Percentiles rank a stretch among this genome's conserved stretches.
phyloP scores from a whole-genome alignment of 2,888 invertebrate genomes.

The Chesias legatella region DNA sequence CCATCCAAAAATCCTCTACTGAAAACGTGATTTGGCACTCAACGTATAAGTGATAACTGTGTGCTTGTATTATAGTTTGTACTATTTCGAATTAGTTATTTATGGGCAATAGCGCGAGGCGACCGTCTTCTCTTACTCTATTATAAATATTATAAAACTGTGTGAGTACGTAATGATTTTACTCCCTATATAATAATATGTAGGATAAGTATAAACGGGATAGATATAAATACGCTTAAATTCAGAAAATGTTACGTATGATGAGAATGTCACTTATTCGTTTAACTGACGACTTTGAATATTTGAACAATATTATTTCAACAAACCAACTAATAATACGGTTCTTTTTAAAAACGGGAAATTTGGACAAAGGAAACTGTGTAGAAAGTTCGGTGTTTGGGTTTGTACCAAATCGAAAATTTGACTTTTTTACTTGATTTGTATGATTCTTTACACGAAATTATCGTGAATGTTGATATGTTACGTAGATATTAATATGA shows the following conservation, averaged over 20 bases:
- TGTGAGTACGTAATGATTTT: constrained; percentile 24
- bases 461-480: constrained; percentile 31
- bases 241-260: constrained; percentile 23
- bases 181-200: constrained; percentile 25
- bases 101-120: constrained; percentile 63
- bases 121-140: constrained; percentile 21
- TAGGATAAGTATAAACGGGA: constrained; percentile 22
- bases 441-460: too few relatives aligned
- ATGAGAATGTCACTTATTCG: constrained; percentile 12
- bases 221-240: constrained; percentile 25
- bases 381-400: too few relatives aligned
- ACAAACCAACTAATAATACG: too few relatives aligned
- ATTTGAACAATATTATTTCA: too few relatives aligned
- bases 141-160: constrained; percentile 30
- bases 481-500: constrained; percentile 44
- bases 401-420: too few relatives aligned
- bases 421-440: neutral
- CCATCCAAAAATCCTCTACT: constrained; percentile 32
- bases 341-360: too few relatives aligned
- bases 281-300: neutral
- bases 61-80: constrained; percentile 40
- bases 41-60: constrained; percentile 37
- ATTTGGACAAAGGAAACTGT: too few relatives aligned
- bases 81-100: constrained; percentile 49
- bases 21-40: constrained; percentile 68